These are phyloP conservation scores for Sisyra nigra DNA, from an alignment of 2,888 invertebrate genomes.

Conservation along the genomic window DNA sequence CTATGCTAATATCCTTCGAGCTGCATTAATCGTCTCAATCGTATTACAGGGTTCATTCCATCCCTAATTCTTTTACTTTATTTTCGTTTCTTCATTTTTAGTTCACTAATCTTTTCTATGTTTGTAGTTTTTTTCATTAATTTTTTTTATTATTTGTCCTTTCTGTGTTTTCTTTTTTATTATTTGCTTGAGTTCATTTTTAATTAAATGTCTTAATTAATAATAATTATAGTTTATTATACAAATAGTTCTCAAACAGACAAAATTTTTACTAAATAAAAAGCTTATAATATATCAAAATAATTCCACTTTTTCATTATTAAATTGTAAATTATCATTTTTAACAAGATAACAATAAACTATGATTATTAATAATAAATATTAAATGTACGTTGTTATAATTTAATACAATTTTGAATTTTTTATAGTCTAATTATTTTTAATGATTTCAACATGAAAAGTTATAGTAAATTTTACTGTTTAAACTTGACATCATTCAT, in stretches of 20 bases:
- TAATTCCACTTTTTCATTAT: no score
- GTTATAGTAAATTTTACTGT: no score
- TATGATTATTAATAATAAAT: no score
- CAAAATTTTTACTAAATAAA: not conserved
- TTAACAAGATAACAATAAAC: no score
- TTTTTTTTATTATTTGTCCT: slow-evolving; percentile 1
- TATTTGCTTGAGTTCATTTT: slow-evolving; percentile 1
- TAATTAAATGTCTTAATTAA: not conserved
- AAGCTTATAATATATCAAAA: not conserved
- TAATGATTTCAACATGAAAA: no score
- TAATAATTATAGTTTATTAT: slow-evolving; percentile 2
- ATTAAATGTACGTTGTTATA: no score
- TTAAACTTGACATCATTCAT: no score
- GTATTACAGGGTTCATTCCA: not conserved
- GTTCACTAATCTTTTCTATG: not conserved
- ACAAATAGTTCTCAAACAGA: not conserved
- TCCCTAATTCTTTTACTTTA: not conserved
- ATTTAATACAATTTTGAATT: no score
- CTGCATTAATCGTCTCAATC: no score
- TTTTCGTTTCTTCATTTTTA: not conserved
- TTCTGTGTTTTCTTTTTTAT: not conserved
- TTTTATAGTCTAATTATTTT: no score
- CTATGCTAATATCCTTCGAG: not conserved
- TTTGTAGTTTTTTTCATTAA: slow-evolving; percentile 4
- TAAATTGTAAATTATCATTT: no score